phyloP scores from a whole-genome alignment of 2,888 invertebrate genomes.

The Zaprionus obscuricornis region DNA sequence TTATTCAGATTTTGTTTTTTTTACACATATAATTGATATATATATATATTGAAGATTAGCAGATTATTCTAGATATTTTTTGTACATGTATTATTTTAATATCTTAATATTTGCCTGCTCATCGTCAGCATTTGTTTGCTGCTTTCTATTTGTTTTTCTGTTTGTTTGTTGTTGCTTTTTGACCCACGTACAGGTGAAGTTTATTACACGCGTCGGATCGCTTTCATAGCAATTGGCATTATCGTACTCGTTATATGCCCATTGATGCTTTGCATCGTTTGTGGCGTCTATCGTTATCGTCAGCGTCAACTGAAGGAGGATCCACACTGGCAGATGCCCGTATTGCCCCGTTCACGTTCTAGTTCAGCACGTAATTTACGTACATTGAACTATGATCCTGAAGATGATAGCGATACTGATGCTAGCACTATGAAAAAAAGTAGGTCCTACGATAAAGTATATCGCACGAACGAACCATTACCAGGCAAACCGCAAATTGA shows the following conservation, averaged over 20 bases:
- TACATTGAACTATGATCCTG: constrained; percentile 82
- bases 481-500: constrained; percentile 88
- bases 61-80: too few relatives aligned
- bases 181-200: constrained; percentile 85
- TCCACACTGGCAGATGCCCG: constrained; percentile 85
- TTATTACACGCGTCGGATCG: constrained; percentile 88
- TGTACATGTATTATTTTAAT: too few relatives aligned
- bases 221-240: constrained; percentile 90
- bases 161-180: constrained; percentile 6
- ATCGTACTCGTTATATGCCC: constrained; percentile 90
- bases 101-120: constrained; percentile 11
- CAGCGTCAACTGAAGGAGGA: constrained; percentile 86
- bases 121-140: constrained; percentile 7
- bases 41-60: too few relatives aligned
- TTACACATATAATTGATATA: too few relatives aligned
- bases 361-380: constrained; percentile 86
- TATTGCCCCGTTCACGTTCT: constrained; percentile 86
- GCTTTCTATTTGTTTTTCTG: too few relatives aligned
- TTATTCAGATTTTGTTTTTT: too few relatives aligned
- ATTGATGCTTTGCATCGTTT: constrained; percentile 85
- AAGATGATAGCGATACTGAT: constrained; percentile 85
- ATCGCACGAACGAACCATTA: constrained; percentile 93
- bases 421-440: constrained; percentile 87
- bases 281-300: constrained; percentile 87
- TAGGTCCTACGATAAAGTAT: constrained; percentile 91